phyloP scores from a whole-genome alignment of 2,888 invertebrate species.

The Hetaerina titia region DNA sequence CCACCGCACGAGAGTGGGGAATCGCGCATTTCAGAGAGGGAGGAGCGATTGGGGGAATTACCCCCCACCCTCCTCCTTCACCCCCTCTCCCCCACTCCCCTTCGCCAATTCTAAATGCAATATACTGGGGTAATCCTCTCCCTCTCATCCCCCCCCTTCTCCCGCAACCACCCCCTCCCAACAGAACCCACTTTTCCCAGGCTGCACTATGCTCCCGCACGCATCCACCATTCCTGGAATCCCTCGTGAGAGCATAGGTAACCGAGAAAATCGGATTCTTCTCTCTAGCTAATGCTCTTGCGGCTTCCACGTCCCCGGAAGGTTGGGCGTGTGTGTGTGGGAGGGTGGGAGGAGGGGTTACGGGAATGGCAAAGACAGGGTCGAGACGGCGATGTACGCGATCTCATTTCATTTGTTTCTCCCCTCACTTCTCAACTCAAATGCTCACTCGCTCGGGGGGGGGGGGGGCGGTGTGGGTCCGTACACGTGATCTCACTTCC shows the following conservation, averaged over 20 bases:
- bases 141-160: not conserved
- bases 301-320: not conserved
- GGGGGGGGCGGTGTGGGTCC: not conserved
- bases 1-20: not conserved
- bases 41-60: not conserved
- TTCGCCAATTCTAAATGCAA: not conserved
- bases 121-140: not conserved
- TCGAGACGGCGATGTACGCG: not conserved
- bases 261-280: conserved; percentile 17
- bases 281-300: not conserved
- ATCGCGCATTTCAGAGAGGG: not conserved
- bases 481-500: not conserved
- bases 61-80: not conserved
- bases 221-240: not conserved
- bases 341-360: not conserved
- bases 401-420: not conserved
- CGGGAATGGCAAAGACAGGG: not conserved
- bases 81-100: not conserved
- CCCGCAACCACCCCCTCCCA: not conserved
- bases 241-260: not conserved
- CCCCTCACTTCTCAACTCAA: not conserved
- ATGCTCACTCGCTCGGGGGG: not conserved
- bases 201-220: not conserved
- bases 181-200: not conserved
- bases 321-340: not conserved